Conservation (phyloP, 2,797 vertebrate species). For the Pampus argenteus region DNA sequence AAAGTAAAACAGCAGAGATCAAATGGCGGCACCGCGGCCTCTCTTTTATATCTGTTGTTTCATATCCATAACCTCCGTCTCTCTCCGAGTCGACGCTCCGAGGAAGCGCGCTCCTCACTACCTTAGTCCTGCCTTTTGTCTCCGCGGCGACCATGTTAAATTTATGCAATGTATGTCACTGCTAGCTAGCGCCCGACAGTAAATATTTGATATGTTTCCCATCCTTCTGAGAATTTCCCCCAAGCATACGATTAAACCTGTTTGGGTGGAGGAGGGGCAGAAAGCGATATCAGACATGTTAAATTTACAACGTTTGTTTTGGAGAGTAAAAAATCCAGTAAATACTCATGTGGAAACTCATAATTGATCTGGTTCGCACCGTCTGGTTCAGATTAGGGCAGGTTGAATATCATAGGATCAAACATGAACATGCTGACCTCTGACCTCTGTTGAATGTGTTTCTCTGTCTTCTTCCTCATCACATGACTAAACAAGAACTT, state of each 20-base stretch:
- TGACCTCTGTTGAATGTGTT: too few relatives aligned
- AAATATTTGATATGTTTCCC: constrained; percentile 80
- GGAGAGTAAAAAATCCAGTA: constrained; percentile 36
- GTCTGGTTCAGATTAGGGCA: neutral
- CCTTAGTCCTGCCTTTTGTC: constrained; percentile 65
- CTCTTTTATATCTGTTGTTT: constrained; percentile 40
- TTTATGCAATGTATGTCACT: constrained; percentile 74
- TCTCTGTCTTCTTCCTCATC: too few relatives aligned
- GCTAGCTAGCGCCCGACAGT: constrained; percentile 63
- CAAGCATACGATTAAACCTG: constrained; percentile 63
- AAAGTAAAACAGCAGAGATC: constrained; percentile 53
- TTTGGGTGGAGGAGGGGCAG: constrained; percentile 41
- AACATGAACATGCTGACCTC: too few relatives aligned
- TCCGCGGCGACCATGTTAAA: constrained; percentile 75
- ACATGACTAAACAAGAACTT: too few relatives aligned
- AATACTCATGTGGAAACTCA: constrained; percentile 33
- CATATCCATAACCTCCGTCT: constrained; percentile 32
- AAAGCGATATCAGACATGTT: constrained; percentile 59
- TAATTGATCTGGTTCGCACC: constrained; percentile 35
- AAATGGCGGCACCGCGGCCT: constrained; percentile 28
- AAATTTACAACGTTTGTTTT: constrained; percentile 77
- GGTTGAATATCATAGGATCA: too few relatives aligned
- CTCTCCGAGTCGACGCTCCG: constrained; percentile 34
- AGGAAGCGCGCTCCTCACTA: constrained; percentile 44
- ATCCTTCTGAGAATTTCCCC: constrained; percentile 59